Conservation (phyloP, 2,888 invertebrate species). For the Lepidonotus clava region DNA sequence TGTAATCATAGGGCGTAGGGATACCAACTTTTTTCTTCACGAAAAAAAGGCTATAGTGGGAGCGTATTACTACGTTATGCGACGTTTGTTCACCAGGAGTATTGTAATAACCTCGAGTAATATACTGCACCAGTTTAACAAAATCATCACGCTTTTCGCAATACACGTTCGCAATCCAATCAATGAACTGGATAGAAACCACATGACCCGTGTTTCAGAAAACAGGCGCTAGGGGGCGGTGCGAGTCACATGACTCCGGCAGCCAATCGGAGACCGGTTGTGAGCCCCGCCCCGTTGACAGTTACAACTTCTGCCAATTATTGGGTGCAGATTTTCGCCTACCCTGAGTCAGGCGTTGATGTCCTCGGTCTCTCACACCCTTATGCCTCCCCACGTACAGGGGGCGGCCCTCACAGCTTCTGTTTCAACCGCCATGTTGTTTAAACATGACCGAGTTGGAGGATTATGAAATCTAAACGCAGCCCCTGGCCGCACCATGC, state of each 20-base stretch:
- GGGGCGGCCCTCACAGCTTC: not conserved
- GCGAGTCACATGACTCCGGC: not conserved
- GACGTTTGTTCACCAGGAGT: too few relatives aligned
- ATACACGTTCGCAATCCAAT: conserved; percentile 2
- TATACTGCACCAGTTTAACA: too few relatives aligned
- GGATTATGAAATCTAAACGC: conserved; percentile 4
- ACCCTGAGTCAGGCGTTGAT: not conserved
- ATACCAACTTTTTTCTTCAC: too few relatives aligned
- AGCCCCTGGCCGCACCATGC: not conserved
- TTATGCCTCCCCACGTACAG: not conserved
- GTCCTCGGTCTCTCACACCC: not conserved
- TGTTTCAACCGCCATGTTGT: not conserved
- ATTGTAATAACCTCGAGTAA: too few relatives aligned
- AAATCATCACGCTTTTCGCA: too few relatives aligned
- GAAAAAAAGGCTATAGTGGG: too few relatives aligned
- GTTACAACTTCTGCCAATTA: conserved; percentile 5
- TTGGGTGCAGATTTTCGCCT: not conserved
- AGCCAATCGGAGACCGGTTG: not conserved
- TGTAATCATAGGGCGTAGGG: too few relatives aligned
- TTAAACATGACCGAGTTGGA: not conserved
- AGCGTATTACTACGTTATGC: too few relatives aligned
- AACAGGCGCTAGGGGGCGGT: not conserved
- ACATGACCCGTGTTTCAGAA: not conserved
- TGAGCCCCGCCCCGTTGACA: conserved; percentile 1
- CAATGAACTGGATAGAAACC: not conserved